Evolutionary conservation across 2,888 invertebrate species (phyloP).

Genomic region (Altica lythri): DNA sequence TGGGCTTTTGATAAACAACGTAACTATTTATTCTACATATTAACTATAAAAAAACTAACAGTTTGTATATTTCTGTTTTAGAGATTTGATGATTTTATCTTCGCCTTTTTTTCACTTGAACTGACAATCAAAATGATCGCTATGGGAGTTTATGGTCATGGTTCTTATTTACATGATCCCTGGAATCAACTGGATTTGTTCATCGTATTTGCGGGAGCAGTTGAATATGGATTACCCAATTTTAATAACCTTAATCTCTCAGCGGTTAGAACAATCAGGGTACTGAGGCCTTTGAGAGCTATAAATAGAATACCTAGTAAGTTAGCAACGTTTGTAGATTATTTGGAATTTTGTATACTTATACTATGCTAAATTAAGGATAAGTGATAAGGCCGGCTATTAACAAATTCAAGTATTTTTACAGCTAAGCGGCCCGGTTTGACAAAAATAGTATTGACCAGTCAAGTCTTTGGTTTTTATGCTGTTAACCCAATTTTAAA

Average conservation of each 20-base stretch:
- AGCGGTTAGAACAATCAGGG: constrained; percentile 97
- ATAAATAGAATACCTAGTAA: constrained; percentile 99
- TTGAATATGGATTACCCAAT: constrained; percentile 85
- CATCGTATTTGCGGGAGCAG: constrained; percentile 92
- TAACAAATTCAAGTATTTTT: too few species aligned
- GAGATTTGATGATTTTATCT: constrained; percentile 98
- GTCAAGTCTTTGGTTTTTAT: too few species aligned
- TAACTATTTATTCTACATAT: neutral
- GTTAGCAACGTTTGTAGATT: too few species aligned
- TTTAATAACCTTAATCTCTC: constrained; percentile 98
- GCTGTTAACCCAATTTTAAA: too few species aligned
- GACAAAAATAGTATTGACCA: too few species aligned
- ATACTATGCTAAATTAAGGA: too few species aligned
- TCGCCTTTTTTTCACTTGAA: constrained; percentile 96
- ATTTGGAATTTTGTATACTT: too few species aligned
- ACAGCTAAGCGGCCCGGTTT: too few species aligned
- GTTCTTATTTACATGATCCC: constrained; percentile 95
- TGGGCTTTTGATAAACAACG: too few species aligned
- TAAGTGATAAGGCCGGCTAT: too few species aligned
- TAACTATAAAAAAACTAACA: neutral
- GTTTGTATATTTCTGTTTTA: constrained; percentile 57
- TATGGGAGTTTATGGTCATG: constrained; percentile 93
- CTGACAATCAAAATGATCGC: constrained; percentile 99
- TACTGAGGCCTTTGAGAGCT: constrained; percentile 93
- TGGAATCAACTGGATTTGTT: constrained; percentile 99